Evolutionary conservation across 2,888 invertebrate genomes (phyloP), one percentile per base, ranked within the genome.

Genomic region (Endotricha flammealis): DNA sequence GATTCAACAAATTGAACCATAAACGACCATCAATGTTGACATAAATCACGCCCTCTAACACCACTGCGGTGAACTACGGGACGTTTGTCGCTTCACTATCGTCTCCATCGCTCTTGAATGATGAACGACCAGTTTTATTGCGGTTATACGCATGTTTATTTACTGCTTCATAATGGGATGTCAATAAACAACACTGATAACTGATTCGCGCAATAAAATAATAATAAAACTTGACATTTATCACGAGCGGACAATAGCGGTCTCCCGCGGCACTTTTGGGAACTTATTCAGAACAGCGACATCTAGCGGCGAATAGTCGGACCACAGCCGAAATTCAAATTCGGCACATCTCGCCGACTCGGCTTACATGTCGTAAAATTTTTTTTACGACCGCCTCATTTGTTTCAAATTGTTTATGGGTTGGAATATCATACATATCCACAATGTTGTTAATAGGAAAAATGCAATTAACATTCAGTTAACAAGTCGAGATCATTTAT

Each of bases 41-140:
- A 62, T 74, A 73, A 76, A 79, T 76, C 75, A 72, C 76, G 77
- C 77, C 81, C 73, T 80, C 81, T 81, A 69, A 50, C 64, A 65
- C 50, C 43, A 44, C 46, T 55, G 58, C 53, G 56, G 48, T 56
- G 70, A 73, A 79, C 76, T 73, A 69, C 57, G 50, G 50, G 48
- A 59, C 59, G 59, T 66, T 66, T 64, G 65, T 64, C 68, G 62
- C 64, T 64, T 57, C 62, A 59, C 67, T 73, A 77, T 75, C 77
- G 57, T 70, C 71, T 72, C 71, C 69, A 79, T 78, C 75, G 70
- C 69, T 53, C 57, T 56, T 36, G 49, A 54, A 74, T 79, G 80
- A 81, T 73, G 64, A 62, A 81, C 61, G 73, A 53, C 61, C 66
- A 63, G 53, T 76, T 79, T 80, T 76, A 81, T 76, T 70, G 72